phyloP scores from a whole-genome alignment of 2,797 vertebrate genomes.

The Vultur gryphus region DNA sequence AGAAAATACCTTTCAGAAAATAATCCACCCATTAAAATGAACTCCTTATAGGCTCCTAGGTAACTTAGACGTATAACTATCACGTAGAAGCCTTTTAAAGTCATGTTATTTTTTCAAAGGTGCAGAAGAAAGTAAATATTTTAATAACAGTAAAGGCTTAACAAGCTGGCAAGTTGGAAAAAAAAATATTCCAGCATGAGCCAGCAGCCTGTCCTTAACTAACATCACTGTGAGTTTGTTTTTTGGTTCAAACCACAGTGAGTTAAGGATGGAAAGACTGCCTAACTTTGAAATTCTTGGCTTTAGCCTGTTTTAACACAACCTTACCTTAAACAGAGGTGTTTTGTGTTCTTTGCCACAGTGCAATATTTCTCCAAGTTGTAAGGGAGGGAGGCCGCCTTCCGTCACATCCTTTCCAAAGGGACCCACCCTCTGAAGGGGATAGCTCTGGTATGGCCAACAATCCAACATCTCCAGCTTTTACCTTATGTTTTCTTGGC shows the following conservation, averaged over 20 bases:
- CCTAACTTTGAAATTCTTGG: conserved; percentile 18
- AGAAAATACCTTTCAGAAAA: neutral
- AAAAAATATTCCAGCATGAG: neutral
- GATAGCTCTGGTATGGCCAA: neutral
- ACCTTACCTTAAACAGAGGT: conserved; percentile 27
- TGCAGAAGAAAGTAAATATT: neutral
- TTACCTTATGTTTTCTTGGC: neutral
- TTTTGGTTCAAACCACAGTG: conserved; percentile 4
- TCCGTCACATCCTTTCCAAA: neutral
- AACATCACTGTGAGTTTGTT: neutral
- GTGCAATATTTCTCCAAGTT: neutral
- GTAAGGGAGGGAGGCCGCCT: neutral
- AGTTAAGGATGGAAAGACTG: conserved; percentile 14
- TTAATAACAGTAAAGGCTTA: neutral
- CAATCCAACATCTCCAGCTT: neutral
- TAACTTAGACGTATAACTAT: neutral
- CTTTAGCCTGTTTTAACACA: neutral
- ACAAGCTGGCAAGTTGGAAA: neutral
- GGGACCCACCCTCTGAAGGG: neutral
- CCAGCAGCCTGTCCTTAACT: neutral
- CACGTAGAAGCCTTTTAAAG: neutral
- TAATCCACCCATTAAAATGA: neutral
- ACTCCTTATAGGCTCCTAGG: neutral
- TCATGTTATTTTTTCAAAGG: neutral
- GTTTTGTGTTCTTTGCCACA: neutral